Base-by-base conservation (phyloP, 2,888 invertebrate genomes). In the Metellina segmentata region DNA sequence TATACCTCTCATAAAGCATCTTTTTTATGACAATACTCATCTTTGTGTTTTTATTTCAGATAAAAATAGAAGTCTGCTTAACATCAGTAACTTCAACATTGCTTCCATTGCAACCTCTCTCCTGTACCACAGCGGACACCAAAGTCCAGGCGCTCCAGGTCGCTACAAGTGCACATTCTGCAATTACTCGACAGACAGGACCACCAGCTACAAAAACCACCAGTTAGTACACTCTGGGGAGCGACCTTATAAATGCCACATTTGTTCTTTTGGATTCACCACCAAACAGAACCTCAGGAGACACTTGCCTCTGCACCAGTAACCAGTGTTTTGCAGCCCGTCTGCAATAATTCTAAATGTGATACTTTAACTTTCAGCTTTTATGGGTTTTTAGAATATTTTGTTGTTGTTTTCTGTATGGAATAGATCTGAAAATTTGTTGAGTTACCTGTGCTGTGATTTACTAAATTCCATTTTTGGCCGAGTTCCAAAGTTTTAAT, bases 271-370 rank as follows among this genome's bases (percentile, higher is more conserved):
- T 83, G 91, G 91, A 16, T 91, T 91, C 71, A 91, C 91, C 2
- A 91, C 91, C 7, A 91, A 83, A 69, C 91, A 91, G 70, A 91
- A 91, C 83, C 91, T 91, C 20, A 82, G 51, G 34, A 87, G 91
- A 16, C 91, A 91, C 20, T 78, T 91, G 72, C 71, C 79, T 13
- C 53, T 90, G 6, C 90, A 90, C 16, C 78, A 70, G 72, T 34
- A 34, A 34, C 34, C 34, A 34, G 1, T 34, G 4, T 34, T 2
- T 34, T 34, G 34, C 34, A 34, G 34, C 1, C 34, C 34, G 1
- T 34, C 34, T 34, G 34, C 34, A 34, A 34, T 34, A 34, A 34
- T 34, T 34, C 1, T 4, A 34, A 34, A 34, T 34, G 34, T 34
- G 34, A 34, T 34, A 34, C 4, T 34, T 34, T 1, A 2, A 34